These are phyloP conservation scores for Drosophila ustulata DNA, from an alignment of 2,888 invertebrate species.

Conservation along the genomic window DNA sequence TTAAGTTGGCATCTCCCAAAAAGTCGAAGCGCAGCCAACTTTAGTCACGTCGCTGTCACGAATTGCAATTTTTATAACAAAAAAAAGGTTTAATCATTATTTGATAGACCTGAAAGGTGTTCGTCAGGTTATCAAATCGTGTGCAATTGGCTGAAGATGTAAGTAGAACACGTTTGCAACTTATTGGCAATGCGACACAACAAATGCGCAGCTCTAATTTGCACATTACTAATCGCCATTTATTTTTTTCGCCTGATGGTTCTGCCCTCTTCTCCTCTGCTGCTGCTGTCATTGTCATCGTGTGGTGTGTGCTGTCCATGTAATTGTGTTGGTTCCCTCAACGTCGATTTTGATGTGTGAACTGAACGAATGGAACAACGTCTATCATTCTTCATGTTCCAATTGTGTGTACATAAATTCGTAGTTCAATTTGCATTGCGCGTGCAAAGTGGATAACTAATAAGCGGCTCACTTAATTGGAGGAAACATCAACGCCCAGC, in stretches of 20 bases:
- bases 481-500: slow-evolving; percentile 13
- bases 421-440: slow-evolving; percentile 44
- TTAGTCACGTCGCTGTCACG: slow-evolving; percentile 73
- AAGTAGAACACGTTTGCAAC: slow-evolving; percentile 38
- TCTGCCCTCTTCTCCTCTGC: slow-evolving; percentile 32
- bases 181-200: background rate
- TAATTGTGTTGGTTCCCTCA: slow-evolving; percentile 66
- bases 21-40: slow-evolving; percentile 72
- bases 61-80: slow-evolving; percentile 75
- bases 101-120: slow-evolving; percentile 46
- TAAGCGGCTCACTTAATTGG: slow-evolving; percentile 15
- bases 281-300: slow-evolving; percentile 61
- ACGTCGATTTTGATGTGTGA: slow-evolving; percentile 54
- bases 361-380: slow-evolving; percentile 42
- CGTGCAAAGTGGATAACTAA: slow-evolving; percentile 46
- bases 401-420: slow-evolving; percentile 20
- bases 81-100: slow-evolving; percentile 50
- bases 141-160: slow-evolving; percentile 40
- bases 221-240: slow-evolving; percentile 69
- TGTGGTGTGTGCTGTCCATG: slow-evolving; percentile 54
- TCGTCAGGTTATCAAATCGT: slow-evolving; percentile 30
- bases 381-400: slow-evolving; percentile 35
- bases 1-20: slow-evolving; percentile 37
- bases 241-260: slow-evolving; percentile 62
- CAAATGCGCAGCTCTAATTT: slow-evolving; percentile 23